These are phyloP conservation scores for Epistrophe eligans DNA, from an alignment of 2,888 invertebrate species.

Conservation along the genomic window DNA sequence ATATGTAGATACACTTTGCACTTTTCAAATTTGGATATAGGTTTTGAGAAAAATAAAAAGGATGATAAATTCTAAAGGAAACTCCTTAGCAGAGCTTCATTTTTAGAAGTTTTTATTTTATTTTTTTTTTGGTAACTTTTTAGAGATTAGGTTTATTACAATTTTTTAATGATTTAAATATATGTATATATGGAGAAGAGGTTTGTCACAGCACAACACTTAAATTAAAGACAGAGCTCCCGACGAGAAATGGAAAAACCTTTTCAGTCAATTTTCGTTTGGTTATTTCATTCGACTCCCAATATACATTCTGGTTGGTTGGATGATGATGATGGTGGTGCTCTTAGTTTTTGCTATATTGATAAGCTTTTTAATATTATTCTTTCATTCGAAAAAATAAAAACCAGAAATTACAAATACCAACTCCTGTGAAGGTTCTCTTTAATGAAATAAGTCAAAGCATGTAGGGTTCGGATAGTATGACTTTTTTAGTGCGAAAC, in stretches of 20 bases:
- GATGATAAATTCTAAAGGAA: slow-evolving; percentile 8
- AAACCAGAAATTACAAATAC: slow-evolving; percentile 23
- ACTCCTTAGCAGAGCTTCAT: slow-evolving; percentile 45
- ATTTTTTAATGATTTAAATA: not conserved
- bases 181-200: slow-evolving; percentile 32
- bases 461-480: slow-evolving; percentile 4
- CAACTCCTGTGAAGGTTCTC: slow-evolving; percentile 54
- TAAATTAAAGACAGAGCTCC: slow-evolving; percentile 59
- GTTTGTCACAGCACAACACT: slow-evolving; percentile 62
- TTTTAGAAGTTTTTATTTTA: not conserved
- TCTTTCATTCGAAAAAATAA: slow-evolving; percentile 25
- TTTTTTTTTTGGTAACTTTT: not conserved
- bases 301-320: slow-evolving; percentile 42
- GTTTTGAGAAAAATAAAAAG: slow-evolving; percentile 20
- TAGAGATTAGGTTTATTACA: not conserved
- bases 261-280: slow-evolving; percentile 64
- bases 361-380: slow-evolving; percentile 69
- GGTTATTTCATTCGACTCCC: slow-evolving; percentile 15
- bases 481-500: not conserved
- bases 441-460: slow-evolving; percentile 66
- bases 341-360: slow-evolving; percentile 70
- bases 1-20: slow-evolving; percentile 55
- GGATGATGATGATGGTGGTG: slow-evolving; percentile 51
- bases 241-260: slow-evolving; percentile 66
- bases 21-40: slow-evolving; percentile 26